Evolutionary conservation across 2,113 vertebrate species (phyloP), one percentile per base, ranked within the genome.

Genomic region (Cnemophilus loriae): DNA sequence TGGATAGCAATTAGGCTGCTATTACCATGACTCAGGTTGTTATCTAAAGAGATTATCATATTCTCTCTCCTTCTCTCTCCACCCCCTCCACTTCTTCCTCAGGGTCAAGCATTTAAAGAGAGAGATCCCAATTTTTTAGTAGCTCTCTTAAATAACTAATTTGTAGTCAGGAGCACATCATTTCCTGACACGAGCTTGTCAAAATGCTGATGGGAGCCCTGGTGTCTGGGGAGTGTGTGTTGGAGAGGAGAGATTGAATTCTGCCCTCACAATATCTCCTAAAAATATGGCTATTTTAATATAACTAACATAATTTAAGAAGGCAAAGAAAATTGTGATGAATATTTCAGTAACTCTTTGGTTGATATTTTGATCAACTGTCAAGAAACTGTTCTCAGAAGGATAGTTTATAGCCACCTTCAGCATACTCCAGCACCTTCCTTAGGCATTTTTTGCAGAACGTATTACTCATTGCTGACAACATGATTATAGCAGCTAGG

Each of bases 11-110:
- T 88, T 92, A 90, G 64, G 73, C 88, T 96, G 50, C 56, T 93
- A 84, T 77, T 87, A 84, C n/a, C 35, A 8, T 88, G 87, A 95
- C 50, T 95, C 91, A 95, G 84, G 75, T 65, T 80, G 47, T 95
- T 96, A 94, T 47, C 88, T 94, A 96, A 92, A 90, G 73, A 0
- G 32, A 95, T 96, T 94, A 93, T 60, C 33, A 8, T 77, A 53
- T 63, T 75, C 47, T 84, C 49, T 53, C 49, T 78, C 44, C 46
- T 64, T 44, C 56, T 78, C 32, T 61, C 61, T 67, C 56, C 16
- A n/a, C 27, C 57, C 15, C 37, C 39, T 35, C 12, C n/a, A 74
- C 32, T 77, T 67, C 47, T 74, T 35, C 76, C 68, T 91, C 84
- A 64, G 82, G 90, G 90, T 93, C 85, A 95, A 88, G 46, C 0